A percentile compares a stretch with the other conserved stretches of the same genome.
Evolutionary conservation across 2,797 vertebrate species (phyloP).

Genomic region (Sitta carolinensis): DNA sequence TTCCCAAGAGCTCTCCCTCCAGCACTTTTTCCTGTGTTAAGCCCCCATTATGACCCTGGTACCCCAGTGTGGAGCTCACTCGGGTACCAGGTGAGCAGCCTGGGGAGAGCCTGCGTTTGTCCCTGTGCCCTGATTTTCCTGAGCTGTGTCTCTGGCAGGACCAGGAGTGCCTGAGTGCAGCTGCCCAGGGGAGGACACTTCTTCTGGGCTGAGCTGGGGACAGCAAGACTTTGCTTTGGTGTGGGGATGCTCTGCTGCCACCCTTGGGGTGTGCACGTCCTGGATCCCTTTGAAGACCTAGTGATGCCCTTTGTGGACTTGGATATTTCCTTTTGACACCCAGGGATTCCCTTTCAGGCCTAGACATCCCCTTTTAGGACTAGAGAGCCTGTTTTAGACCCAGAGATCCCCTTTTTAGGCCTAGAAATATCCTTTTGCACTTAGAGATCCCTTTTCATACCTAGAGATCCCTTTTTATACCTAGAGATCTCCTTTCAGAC

Average conservation of each 20-base stretch:
- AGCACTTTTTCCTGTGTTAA: background rate
- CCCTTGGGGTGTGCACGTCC: fast-evolving
- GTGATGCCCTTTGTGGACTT: background rate
- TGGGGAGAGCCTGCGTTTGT: fast-evolving
- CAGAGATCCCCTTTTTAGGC: too few species aligned
- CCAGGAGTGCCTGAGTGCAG: background rate
- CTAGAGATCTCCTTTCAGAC: background rate
- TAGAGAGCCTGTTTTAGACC: too few species aligned
- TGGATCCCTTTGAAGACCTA: background rate
- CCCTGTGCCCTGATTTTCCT: background rate
- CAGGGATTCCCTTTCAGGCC: fast-evolving
- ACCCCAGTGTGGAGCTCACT: fast-evolving
- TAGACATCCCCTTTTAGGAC: too few species aligned
- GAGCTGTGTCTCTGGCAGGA: fast-evolving
- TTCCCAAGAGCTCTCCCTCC: background rate
- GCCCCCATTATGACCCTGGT: background rate
- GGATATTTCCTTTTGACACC: background rate
- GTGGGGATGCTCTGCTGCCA: background rate
- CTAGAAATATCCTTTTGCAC: too few species aligned
- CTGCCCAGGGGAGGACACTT: fast-evolving
- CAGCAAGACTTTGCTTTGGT: background rate
- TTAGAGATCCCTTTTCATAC: too few species aligned
- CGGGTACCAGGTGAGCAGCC: fast-evolving
- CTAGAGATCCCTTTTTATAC: background rate
- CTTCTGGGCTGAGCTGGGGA: background rate